A percentile compares a stretch with the other conserved stretches of the same genome.
Evolutionary conservation across 2,113 vertebrate genomes (phyloP).

Genomic region (Periophthalmus modestus): DNA sequence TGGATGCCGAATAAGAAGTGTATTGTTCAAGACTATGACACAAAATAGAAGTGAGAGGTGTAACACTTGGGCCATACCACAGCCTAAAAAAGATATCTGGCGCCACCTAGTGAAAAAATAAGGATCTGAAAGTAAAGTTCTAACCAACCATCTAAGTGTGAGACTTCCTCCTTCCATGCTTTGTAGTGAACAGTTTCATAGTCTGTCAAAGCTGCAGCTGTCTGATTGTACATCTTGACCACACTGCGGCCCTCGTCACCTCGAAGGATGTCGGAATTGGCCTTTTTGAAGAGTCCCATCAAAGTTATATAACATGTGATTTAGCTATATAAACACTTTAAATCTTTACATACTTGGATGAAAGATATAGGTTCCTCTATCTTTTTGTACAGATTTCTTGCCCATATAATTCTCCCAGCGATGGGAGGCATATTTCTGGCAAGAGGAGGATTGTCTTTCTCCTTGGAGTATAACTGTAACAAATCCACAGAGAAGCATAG

Average conservation of each 20-base stretch:
- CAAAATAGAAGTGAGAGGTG: not conserved
- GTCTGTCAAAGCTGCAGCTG: constrained; percentile 77
- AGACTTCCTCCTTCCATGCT: constrained; percentile 79
- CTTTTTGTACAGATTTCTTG: constrained; percentile 84
- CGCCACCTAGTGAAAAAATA: not conserved
- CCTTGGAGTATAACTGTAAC: constrained; percentile 79
- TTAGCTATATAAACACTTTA: not conserved
- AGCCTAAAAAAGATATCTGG: not conserved
- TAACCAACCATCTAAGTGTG: constrained; percentile 71
- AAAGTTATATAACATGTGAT: not conserved
- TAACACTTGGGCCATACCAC: not conserved
- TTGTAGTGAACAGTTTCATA: constrained; percentile 79
- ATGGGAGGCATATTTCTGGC: constrained; percentile 84
- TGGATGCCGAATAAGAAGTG: constrained; percentile 80
- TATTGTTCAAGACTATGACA: constrained; percentile 78
- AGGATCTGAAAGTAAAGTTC: not conserved
- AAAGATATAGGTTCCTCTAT: constrained; percentile 90
- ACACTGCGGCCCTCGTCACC: constrained; percentile 78
- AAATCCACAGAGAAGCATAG: constrained; percentile 71
- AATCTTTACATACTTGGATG: constrained; percentile 32
- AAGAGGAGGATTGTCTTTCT: constrained; percentile 86
- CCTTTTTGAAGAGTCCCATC: constrained; percentile 59
- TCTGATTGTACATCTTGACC: constrained; percentile 80
- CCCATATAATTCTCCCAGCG: constrained; percentile 88
- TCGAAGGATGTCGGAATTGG: constrained; percentile 79